Evolutionary conservation across 2,797 vertebrate genomes (phyloP), one percentile per base, ranked within the genome.

Genomic region (Phrynocephalus forsythii): DNA sequence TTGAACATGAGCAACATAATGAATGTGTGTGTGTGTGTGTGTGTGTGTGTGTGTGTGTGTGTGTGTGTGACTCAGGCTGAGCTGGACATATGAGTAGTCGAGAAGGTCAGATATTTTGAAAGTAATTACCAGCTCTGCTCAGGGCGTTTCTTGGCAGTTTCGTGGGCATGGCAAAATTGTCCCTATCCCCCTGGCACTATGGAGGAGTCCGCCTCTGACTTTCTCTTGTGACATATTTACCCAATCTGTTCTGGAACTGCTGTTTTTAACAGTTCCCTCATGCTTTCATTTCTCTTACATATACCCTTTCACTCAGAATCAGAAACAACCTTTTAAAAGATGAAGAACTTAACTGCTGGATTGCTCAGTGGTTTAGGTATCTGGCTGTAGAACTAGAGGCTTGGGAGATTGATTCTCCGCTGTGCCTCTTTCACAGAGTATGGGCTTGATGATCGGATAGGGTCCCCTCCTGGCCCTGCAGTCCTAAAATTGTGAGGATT

Each of bases 31-130:
- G 75, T 90, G 78, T 33, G 33, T 33, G 33, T 33, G 33, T 33
- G 33, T 33, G 33, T 33, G 33, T 33, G 33, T 33, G 33, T 33
- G 33, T 33, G 93, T 91, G 85, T 52, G 75, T 90, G 78, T 86
- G 89, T 91, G 94, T 89, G 78, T 84, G 87, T 91, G 94, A 93
- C 78, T 85, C 52, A 78, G 82, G 56, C 81, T 95, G 91, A 93
- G 83, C 93, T 91, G 89, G 86, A 93, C 26, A 60, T 87, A 92
- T 89, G 77, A 33, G 90, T 90, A 67, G 84, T 92, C 88, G 87
- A 86, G 91, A 66, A 87, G 93, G 91, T 94, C 91, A 95, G 26
- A 93, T 0, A 8, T 76, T 90, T 90, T 94, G 86, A 87, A 86
- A 90, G 20, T 92, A 94, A 94, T 94, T 92, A 78, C 87, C 80